phyloP scores from a whole-genome alignment of 2,113 vertebrate genomes.

The Porphyrio hochstetteri region DNA sequence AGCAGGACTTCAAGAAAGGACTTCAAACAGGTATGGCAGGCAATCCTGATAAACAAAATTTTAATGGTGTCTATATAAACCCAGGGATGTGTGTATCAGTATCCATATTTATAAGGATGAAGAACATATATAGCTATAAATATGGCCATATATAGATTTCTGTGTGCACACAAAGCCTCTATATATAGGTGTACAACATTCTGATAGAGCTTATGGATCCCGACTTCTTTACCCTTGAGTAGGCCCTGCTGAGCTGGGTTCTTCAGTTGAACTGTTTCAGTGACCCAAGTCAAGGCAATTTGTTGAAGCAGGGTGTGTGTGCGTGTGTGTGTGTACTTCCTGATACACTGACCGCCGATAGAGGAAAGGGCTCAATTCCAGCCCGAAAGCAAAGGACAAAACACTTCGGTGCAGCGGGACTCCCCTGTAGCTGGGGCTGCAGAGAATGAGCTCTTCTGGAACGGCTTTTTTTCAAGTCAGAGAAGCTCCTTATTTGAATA shows the following conservation, averaged over 20 bases:
- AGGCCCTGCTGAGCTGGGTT: background rate
- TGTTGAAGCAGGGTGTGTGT: rapidly evolving
- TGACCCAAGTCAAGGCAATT: background rate
- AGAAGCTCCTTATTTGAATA: constrained; percentile 54
- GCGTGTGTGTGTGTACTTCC: background rate
- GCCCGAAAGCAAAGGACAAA: background rate
- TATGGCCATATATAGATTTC: background rate
- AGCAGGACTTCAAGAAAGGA: constrained; percentile 53
- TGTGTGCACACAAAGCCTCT: background rate
- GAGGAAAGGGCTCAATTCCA: background rate
- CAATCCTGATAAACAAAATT: constrained; percentile 29
- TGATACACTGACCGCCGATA: rapidly evolving
- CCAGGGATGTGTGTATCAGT: too few species aligned
- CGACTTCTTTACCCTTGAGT: background rate
- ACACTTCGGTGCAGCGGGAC: background rate
- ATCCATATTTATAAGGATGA: background rate
- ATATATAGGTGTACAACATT: background rate
- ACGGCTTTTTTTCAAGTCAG: constrained; percentile 42
- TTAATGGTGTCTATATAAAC: background rate
- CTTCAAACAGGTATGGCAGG: background rate
- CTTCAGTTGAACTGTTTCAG: background rate
- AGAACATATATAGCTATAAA: background rate
- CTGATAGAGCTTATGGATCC: background rate
- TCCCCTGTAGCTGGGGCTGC: background rate
- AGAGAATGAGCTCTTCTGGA: constrained; percentile 10